A percentile compares a stretch with the other conserved stretches of the same genome.
Evolutionary conservation across 2,888 invertebrate species (phyloP).

Genomic region (Parapristionchus giblindavisi): DNA sequence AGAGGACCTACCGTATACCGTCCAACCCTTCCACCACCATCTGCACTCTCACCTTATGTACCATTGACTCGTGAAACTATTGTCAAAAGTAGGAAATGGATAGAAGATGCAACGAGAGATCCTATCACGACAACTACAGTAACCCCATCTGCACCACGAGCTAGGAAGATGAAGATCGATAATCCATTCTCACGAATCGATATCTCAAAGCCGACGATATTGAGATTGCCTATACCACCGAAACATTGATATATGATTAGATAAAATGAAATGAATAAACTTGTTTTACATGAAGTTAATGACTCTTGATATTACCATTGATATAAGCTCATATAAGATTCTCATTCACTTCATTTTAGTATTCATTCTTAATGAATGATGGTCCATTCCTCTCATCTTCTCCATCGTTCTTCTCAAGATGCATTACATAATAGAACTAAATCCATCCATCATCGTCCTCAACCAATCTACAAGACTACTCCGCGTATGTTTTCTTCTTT

Average conservation of each 20-base stretch:
- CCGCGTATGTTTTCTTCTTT: too few species aligned
- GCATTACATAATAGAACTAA: too few species aligned
- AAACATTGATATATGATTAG: constrained; percentile 2
- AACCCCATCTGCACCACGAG: constrained; percentile 1
- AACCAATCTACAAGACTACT: too few species aligned
- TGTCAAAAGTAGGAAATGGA: constrained; percentile 5
- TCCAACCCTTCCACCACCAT: background rate
- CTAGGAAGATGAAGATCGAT: background rate
- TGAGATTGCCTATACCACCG: constrained; percentile 20
- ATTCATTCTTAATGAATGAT: constrained; percentile 6
- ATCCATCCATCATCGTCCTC: too few species aligned
- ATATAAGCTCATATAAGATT: background rate
- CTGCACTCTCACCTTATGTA: background rate
- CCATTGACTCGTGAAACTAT: constrained; percentile 19
- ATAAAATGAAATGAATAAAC: constrained; percentile 25
- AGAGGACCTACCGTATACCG: background rate
- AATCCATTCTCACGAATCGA: constrained; percentile 33
- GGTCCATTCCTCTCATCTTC: background rate
- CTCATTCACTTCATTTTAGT: background rate
- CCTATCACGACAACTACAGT: background rate
- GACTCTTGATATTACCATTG: background rate
- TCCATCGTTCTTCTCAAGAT: constrained; percentile 10
- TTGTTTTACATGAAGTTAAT: too few species aligned
- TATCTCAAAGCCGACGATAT: constrained; percentile 16
- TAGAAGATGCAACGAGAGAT: constrained; percentile 20